Evolutionary conservation across 2,797 vertebrate species (phyloP).

Genomic region (Clarias platycephalus): DNA sequence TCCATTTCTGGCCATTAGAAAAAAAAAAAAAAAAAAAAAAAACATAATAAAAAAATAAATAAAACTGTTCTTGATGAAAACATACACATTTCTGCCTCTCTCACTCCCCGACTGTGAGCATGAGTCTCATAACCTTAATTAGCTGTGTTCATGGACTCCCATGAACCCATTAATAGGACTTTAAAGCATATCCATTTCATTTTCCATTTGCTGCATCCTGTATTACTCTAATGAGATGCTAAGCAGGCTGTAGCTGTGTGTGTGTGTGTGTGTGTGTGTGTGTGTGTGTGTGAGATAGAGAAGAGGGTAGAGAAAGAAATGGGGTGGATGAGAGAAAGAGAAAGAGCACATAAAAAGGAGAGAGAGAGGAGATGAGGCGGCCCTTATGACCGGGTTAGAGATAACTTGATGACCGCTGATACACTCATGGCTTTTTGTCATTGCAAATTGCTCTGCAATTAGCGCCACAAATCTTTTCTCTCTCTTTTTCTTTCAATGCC

Average conservation of each 20-base stretch:
- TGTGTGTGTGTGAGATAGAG: background rate
- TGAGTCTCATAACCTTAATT: slow-evolving; percentile 75
- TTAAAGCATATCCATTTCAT: slow-evolving; percentile 75
- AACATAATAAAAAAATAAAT: too few relatives aligned
- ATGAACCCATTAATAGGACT: slow-evolving; percentile 74
- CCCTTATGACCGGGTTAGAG: slow-evolving; percentile 42
- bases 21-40: slow-evolving; percentile 47
- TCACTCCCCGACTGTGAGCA: slow-evolving; percentile 60
- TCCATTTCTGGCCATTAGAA: slow-evolving; percentile 26
- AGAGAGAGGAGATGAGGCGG: slow-evolving; percentile 34
- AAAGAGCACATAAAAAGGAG: slow-evolving; percentile 23
- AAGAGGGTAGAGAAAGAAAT: background rate
- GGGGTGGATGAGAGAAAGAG: background rate
- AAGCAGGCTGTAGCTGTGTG: slow-evolving; percentile 35
- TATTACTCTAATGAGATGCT: slow-evolving; percentile 68
- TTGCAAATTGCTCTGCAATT: slow-evolving; percentile 54
- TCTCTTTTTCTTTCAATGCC: background rate
- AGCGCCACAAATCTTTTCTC: slow-evolving; percentile 40
- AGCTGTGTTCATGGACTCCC: slow-evolving; percentile 69
- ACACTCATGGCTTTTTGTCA: slow-evolving; percentile 32
- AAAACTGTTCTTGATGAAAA: slow-evolving; percentile 64
- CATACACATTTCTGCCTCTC: slow-evolving; percentile 59
- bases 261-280: background rate
- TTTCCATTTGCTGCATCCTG: slow-evolving; percentile 68
- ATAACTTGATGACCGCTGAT: slow-evolving; percentile 52